Evolutionary conservation across 2,113 vertebrate genomes (phyloP).

Genomic region (Benitochromis conjunctus): DNA sequence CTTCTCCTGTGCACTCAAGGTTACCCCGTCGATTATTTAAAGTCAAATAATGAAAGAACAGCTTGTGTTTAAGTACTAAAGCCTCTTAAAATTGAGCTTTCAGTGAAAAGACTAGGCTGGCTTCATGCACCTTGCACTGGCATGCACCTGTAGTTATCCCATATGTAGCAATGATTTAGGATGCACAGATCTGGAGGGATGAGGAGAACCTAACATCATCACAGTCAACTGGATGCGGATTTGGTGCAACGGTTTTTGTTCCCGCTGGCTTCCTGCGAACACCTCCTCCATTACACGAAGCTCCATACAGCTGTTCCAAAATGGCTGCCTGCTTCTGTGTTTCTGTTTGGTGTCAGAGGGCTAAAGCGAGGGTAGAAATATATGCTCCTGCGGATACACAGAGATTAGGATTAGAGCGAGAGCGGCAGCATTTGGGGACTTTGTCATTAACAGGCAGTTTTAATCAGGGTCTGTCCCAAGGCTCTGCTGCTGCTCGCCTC

Average conservation of each 20-base stretch:
- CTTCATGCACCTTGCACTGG: neutral
- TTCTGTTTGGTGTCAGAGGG: conserved; percentile 47
- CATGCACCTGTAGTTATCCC: neutral
- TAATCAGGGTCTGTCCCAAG: conserved; percentile 63
- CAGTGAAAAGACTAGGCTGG: neutral
- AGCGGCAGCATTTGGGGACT: conserved; percentile 44
- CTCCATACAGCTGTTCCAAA: conserved; percentile 67
- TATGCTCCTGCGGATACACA: conserved; percentile 45
- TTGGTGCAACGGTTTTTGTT: conserved; percentile 7
- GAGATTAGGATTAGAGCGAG: conserved; percentile 69
- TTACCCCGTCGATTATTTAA: neutral
- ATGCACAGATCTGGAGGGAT: neutral
- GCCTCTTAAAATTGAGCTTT: neutral
- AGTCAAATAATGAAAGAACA: neutral
- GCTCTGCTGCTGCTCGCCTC: conserved; percentile 44
- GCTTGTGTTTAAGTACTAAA: neutral
- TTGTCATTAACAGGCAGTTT: conserved; percentile 63
- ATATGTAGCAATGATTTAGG: neutral
- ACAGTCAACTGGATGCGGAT: neutral
- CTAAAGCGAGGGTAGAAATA: conserved; percentile 36
- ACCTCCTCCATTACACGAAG: conserved; percentile 65
- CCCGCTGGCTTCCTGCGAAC: conserved; percentile 13
- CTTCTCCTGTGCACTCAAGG: neutral
- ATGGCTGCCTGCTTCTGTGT: conserved; percentile 63
- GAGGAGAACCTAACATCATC: neutral